These are phyloP conservation scores for Coenonympha arcania DNA, from an alignment of 2,888 invertebrate species.

Conservation along the genomic window DNA sequence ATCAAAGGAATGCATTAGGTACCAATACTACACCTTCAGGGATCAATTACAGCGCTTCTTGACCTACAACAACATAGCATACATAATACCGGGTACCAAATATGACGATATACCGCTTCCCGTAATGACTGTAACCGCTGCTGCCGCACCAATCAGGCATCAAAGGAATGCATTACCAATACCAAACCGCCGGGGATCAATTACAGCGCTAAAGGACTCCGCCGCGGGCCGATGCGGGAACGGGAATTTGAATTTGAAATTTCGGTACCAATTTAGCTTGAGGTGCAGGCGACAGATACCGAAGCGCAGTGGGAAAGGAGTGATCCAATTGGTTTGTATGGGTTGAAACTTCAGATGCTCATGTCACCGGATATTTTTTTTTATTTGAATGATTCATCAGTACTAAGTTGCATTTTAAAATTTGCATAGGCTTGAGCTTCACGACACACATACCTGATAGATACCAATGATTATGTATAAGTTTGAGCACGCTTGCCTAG, in stretches of 20 bases:
- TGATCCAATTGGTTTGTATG: constrained; percentile 50
- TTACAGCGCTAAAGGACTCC: constrained; percentile 60
- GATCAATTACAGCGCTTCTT: not conserved
- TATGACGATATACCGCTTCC: constrained; percentile 22
- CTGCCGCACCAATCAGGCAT: constrained; percentile 56
- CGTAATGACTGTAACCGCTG: constrained; percentile 38
- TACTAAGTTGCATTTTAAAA: not conserved
- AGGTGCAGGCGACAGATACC: constrained; percentile 68
- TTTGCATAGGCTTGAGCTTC: not conserved
- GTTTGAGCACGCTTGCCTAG: no score
- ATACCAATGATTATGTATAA: no score
- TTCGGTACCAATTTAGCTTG: constrained; percentile 69
- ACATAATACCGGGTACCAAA: not conserved
- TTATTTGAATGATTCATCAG: no score
- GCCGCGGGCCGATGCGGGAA: constrained; percentile 63
- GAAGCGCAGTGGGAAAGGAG: constrained; percentile 52
- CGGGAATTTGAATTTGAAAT: constrained; percentile 69
- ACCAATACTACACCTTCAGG: no score
- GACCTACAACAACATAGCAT: constrained; percentile 4
- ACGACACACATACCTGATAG: no score
- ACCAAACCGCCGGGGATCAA: constrained; percentile 60
- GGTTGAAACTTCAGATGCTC: constrained; percentile 31
- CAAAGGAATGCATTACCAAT: constrained; percentile 53
- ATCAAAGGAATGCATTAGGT: no score
- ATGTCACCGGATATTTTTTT: not conserved